Evolutionary conservation across 1,140 invertebrate species (phyloP).

Genomic region (Ericerus pela): DNA sequence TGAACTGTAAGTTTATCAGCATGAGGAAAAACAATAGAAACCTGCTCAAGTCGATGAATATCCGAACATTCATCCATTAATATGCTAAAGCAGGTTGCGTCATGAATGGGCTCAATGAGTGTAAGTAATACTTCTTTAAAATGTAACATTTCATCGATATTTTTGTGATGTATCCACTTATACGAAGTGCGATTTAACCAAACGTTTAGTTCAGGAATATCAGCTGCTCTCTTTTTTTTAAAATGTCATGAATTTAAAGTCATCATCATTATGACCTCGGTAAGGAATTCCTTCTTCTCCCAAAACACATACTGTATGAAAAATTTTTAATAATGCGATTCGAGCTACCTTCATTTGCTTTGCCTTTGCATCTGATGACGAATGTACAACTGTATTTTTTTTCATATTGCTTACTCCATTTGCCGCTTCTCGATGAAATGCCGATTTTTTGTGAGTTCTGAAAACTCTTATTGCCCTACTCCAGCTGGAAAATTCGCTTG

Average conservation of each 20-base stretch:
- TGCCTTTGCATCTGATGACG: too few species aligned
- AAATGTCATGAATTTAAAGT: conserved; percentile 1
- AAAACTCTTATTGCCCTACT: too few species aligned
- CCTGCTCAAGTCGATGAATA: conserved; percentile 13
- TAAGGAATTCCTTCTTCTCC: too few species aligned
- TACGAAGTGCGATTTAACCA: conserved; percentile 3
- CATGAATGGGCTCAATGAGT: conserved; percentile 7
- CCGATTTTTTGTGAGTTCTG: too few species aligned
- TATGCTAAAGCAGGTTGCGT: conserved; percentile 10
- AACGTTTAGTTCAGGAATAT: background rate
- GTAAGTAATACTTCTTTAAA: conserved; percentile 1
- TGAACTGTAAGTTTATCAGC: conserved; percentile 15
- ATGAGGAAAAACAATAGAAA: conserved; percentile 12
- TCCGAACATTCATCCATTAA: conserved; percentile 14
- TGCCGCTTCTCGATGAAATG: too few species aligned
- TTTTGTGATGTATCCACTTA: background rate
- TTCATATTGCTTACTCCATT: too few species aligned
- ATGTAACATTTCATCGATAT: conserved; percentile 1
- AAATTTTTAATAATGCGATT: too few species aligned
- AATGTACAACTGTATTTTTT: too few species aligned
- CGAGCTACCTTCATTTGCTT: too few species aligned
- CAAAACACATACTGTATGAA: too few species aligned
- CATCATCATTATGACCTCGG: too few species aligned
- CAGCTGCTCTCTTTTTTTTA: background rate
- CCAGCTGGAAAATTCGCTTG: too few species aligned